Percentiles rank a stretch among this genome's conserved stretches.
Conservation (phyloP, 1,140 invertebrate species). For the Teleogryllus occipitalis region DNA sequence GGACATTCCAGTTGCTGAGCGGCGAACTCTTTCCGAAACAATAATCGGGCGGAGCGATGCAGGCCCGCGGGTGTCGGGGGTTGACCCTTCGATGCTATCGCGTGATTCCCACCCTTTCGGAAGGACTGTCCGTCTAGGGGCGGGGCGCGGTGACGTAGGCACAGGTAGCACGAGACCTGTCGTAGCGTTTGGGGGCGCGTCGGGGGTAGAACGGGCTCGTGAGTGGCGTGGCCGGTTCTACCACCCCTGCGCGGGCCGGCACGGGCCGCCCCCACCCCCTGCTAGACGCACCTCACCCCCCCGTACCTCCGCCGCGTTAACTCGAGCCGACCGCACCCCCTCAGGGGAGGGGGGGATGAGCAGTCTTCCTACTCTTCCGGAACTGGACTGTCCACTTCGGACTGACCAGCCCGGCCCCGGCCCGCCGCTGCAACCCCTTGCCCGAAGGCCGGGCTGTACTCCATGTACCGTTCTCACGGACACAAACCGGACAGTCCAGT, state of each 20-base stretch:
- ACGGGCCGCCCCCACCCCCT: too few species aligned
- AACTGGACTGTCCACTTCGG: not conserved
- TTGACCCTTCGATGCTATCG: not conserved
- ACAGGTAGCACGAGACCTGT: not conserved
- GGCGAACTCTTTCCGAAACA: not conserved
- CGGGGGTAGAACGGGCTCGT: not conserved
- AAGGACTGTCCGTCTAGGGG: not conserved
- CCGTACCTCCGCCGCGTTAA: not conserved
- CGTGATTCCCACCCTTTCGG: not conserved
- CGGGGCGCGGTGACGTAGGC: not conserved
- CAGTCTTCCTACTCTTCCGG: not conserved
- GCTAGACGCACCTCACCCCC: not conserved
- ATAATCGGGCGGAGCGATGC: not conserved
- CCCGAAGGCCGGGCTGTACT: not conserved
- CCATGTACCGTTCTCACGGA: conserved; percentile 3
- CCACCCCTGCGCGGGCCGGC: too few species aligned
- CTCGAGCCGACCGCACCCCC: not conserved
- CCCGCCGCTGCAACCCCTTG: too few species aligned
- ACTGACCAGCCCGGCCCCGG: not conserved
- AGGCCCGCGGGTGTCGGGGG: not conserved
- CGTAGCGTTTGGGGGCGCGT: too few species aligned
- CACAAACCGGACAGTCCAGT: not conserved
- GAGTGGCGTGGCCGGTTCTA: not conserved
- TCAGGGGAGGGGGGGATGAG: not conserved
- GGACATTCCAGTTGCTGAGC: not conserved